Evolutionary conservation across 2,888 invertebrate species (phyloP), one percentile per base, ranked within the genome.

Genomic region (Hemistola chrysoprasaria): DNA sequence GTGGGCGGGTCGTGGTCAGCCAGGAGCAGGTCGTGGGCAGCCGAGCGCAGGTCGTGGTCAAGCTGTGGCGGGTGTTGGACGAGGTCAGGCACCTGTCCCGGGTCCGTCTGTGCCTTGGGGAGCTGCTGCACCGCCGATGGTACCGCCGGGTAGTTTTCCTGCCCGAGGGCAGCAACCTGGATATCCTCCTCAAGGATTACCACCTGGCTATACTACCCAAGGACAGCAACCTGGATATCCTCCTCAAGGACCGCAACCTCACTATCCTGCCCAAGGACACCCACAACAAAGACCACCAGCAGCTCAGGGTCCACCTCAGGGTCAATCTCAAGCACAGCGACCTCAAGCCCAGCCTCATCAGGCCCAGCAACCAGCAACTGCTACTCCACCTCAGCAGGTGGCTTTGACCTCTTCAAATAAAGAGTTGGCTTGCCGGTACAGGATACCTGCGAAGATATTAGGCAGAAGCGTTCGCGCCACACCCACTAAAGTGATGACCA

Each of bases 401-500:
- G 8, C 11, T 1, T 1, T 20, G 8, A 2, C 37, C 1, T 26
- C 10, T 2, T 43, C 48, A 6, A 30, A 47, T 1, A 30, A 34
- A 11, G 44, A 48, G 29, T 8, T 41, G 6, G 5, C 50, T 2
- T 69, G 69, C 31, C 56, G 58, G 6, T 76, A 61, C 42, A 70
- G 57, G 41, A 75, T 84, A 53, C 85, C 86, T 0, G 40, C 40
- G 0, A 85, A 76, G 47, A 65, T 75, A n/a, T 90, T 92, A 0
- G 71, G 75, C 3, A 51, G 32, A 2, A 78, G 22, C 1, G 71
- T 78, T 2, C 51, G 47, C 0, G 31, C 53, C 1, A 56, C 40
- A 24, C 8, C 6, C 0, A 44, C 92, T 0, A 63, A 33, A 20
- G 80, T 94, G 0, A 69, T 90, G 21, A 91, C 92, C 0, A 95